A percentile compares a stretch with the other conserved stretches of the same genome.
Evolutionary conservation across 2,888 invertebrate species (phyloP).

Genomic region (Leptopilina myrica): DNA sequence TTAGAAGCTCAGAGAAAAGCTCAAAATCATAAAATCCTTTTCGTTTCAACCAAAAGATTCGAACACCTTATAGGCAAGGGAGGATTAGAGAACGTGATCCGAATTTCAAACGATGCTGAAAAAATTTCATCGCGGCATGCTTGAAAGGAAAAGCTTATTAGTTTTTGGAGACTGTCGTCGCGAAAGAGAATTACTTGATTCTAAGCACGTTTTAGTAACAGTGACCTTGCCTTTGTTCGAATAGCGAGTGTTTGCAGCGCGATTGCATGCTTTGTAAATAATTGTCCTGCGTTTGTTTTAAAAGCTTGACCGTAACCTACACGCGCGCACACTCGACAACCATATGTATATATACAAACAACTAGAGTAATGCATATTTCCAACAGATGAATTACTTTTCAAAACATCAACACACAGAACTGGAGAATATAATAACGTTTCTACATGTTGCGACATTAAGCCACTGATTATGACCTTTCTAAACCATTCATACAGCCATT

Average conservation of each 20-base stretch:
- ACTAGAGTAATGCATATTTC: neutral
- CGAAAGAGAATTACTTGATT: neutral
- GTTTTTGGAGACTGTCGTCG: neutral
- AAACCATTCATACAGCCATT: too few relatives aligned
- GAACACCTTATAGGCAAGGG: too few relatives aligned
- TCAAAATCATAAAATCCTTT: neutral
- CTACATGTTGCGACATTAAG: slow-evolving; percentile 3
- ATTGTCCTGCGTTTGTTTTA: slow-evolving; percentile 21
- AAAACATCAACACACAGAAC: neutral
- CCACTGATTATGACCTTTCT: neutral
- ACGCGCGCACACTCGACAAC: slow-evolving; percentile 39
- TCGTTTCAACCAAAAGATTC: neutral
- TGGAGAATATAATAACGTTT: neutral
- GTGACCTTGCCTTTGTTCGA: slow-evolving; percentile 14
- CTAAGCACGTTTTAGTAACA: slow-evolving; percentile 33
- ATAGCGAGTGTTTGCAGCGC: slow-evolving; percentile 6
- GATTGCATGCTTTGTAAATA: slow-evolving; percentile 21
- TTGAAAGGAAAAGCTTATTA: neutral
- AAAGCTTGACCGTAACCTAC: slow-evolving; percentile 24
- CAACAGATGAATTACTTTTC: slow-evolving; percentile 30
- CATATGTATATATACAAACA: neutral
- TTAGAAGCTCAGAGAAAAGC: neutral
- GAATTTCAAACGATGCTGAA: neutral
- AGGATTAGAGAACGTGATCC: neutral
- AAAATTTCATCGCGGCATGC: neutral